phyloP scores from a whole-genome alignment of 2,888 invertebrate genomes.

The Dilophus febrilis region DNA sequence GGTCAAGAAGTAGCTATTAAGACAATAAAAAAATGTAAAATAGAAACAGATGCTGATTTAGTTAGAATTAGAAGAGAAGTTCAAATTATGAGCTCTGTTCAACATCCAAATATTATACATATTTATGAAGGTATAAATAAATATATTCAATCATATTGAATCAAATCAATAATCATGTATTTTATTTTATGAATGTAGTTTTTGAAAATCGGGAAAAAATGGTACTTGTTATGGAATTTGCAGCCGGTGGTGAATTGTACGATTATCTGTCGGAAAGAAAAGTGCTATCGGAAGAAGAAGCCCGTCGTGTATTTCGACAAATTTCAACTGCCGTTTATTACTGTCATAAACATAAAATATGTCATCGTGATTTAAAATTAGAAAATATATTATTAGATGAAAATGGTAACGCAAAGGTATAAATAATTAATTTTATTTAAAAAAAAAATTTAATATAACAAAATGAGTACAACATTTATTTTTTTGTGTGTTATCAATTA shows the following conservation, averaged over 20 bases:
- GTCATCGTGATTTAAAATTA: slow-evolving; percentile 88
- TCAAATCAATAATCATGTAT: not conserved
- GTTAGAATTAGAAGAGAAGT: slow-evolving; percentile 92
- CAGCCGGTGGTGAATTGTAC: slow-evolving; percentile 94
- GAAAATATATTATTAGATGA: slow-evolving; percentile 90
- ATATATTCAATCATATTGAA: slow-evolving; percentile 1
- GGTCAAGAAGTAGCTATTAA: slow-evolving; percentile 98
- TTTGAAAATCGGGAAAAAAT: slow-evolving; percentile 99
- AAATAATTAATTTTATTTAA: slow-evolving; percentile 1
- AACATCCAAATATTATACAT: slow-evolving; percentile 98
- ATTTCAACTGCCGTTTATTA: slow-evolving; percentile 94
- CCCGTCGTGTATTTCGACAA: slow-evolving; percentile 86
- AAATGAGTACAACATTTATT: not conserved
- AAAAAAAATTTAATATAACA: not conserved
- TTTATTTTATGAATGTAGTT: slow-evolving; percentile 42
- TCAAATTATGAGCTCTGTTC: slow-evolving; percentile 96
- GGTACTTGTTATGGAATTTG: slow-evolving; percentile 99
- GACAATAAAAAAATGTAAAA: slow-evolving; percentile 92
- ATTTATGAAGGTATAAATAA: slow-evolving; percentile 81
- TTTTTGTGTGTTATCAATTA: slow-evolving; percentile 12
- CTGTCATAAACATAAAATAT: slow-evolving; percentile 96
- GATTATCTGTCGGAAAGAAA: slow-evolving; percentile 89
- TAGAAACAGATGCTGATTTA: slow-evolving; percentile 91
- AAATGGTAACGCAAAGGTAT: slow-evolving; percentile 84
- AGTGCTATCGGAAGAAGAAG: slow-evolving; percentile 81